Percentiles rank a stretch among this genome's conserved stretches.
phyloP scores from a whole-genome alignment of 2,888 invertebrate species.

The Dyspetes luteomarginatus region DNA sequence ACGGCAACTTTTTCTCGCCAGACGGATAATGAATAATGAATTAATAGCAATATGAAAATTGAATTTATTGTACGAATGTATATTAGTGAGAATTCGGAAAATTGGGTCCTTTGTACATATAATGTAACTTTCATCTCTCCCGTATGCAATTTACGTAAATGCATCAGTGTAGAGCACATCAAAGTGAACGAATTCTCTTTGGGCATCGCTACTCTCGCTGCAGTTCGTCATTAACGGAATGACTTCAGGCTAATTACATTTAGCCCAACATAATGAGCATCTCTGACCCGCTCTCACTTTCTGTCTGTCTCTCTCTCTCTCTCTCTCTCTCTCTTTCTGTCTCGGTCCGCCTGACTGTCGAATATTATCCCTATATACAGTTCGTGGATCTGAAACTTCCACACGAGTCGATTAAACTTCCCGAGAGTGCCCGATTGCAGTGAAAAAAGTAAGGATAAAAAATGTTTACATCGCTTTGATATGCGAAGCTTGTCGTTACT shows the following conservation, averaged over 20 bases:
- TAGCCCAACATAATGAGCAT: neutral
- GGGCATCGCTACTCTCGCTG: neutral
- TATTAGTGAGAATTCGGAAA: neutral
- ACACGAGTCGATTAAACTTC: too few relatives aligned
- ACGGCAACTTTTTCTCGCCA: too few relatives aligned
- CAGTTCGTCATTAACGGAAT: constrained; percentile 13
- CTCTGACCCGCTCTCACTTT: too few relatives aligned
- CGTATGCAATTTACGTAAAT: neutral
- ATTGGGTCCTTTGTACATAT: neutral
- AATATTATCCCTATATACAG: too few relatives aligned
- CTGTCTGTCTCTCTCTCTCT: too few relatives aligned
- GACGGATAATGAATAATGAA: neutral
- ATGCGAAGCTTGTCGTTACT: neutral
- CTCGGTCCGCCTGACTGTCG: too few relatives aligned
- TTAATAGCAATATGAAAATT: neutral
- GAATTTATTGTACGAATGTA: neutral
- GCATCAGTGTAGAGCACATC: neutral
- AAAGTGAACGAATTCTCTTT: neutral
- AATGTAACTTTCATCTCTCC: neutral
- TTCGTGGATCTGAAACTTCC: too few relatives aligned
- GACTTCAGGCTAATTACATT: neutral
- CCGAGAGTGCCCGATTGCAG: too few relatives aligned
- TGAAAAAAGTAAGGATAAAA: too few relatives aligned
- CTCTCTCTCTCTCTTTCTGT: too few relatives aligned
- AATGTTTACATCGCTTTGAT: too few relatives aligned